Evolutionary conservation across 2,888 invertebrate genomes (phyloP).

Genomic region (Netelia virgata): DNA sequence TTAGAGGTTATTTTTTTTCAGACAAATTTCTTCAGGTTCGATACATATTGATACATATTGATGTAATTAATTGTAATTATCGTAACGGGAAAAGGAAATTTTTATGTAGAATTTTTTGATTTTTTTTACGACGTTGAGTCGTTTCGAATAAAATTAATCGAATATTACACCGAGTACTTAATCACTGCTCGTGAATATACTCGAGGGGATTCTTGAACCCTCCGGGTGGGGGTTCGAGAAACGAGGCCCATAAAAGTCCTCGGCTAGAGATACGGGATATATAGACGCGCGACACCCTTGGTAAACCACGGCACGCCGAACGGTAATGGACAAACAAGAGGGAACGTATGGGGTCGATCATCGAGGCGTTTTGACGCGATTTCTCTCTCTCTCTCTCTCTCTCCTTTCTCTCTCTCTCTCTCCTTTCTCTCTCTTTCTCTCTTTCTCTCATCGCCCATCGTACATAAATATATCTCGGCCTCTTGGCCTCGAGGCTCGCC

Average conservation of each 20-base stretch:
- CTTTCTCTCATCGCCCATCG: not conserved
- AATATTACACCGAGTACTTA: constrained; percentile 76
- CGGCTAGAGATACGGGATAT: constrained; percentile 14
- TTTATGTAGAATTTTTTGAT: not conserved
- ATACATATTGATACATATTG: no score
- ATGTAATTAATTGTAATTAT: no score
- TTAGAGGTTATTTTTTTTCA: no score
- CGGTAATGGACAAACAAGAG: constrained; percentile 80
- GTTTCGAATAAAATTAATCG: not conserved
- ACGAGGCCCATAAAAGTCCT: not conserved
- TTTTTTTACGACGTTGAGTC: not conserved
- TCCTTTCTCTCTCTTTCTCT: constrained; percentile 3
- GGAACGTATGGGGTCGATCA: constrained; percentile 79
- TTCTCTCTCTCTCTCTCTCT: constrained; percentile 20
- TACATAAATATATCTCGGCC: constrained; percentile 23
- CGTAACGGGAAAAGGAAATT: not conserved
- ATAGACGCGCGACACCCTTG: constrained; percentile 71
- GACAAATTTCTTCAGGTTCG: no score
- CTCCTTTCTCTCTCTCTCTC: constrained; percentile 14
- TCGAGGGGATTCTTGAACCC: constrained; percentile 65
- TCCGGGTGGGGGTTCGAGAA: not conserved
- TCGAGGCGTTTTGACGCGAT: constrained; percentile 68
- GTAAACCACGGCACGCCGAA: constrained; percentile 79
- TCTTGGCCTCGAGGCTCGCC: constrained; percentile 41
- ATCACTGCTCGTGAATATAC: constrained; percentile 76